Base-by-base conservation (phyloP, 2,888 invertebrate genomes). In the Andrena fulva region DNA sequence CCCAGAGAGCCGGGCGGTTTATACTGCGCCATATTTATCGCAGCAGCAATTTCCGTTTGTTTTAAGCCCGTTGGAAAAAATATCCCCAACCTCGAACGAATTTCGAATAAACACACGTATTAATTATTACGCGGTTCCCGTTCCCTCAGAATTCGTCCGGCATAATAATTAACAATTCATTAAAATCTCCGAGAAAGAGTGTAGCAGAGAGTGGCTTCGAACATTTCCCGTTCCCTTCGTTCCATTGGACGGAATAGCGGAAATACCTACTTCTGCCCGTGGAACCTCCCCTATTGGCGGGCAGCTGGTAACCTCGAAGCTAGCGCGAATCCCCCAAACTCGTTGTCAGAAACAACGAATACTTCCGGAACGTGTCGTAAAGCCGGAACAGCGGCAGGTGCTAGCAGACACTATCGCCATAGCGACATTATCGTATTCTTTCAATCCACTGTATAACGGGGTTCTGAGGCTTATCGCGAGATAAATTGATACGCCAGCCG, bases 401-500 rank as follows among this genome's bases (percentile, higher is more conserved):
- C 56, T 56, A 24, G 56, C 56, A 56, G 56, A 54, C 54, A 24
- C 20, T 56, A 56, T 56, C 56, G 56, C 24, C 56, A 24, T 8
- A 8, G 10, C 50, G 50, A 20, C 50, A 8, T 50, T 67, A 59
- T 50, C 29, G n/a, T 27, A 16, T 54, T 63, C 52, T 48, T 77
- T 48, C 48, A 42, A 63, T 48, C 27, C 54, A 35, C n/a, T 10
- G 52, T 35, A 29, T 27, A 12, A 20, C 52, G 56, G 42, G 27
- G 3, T 48, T 48, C 42, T 20, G 62, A 48, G 33, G 68, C 78
- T 77, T 77, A 63, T 27, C 60, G 4, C 10, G 20, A 59, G 79
- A 79, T 78, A 79, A 79, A 64, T 79, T 64, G 64, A 79, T 77
- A 78, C 68, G 63, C 77, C 42, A 62, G 42, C 27, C 48, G 62